phyloP scores from a whole-genome alignment of 2,888 invertebrate species.

The Harpalus rufipes region DNA sequence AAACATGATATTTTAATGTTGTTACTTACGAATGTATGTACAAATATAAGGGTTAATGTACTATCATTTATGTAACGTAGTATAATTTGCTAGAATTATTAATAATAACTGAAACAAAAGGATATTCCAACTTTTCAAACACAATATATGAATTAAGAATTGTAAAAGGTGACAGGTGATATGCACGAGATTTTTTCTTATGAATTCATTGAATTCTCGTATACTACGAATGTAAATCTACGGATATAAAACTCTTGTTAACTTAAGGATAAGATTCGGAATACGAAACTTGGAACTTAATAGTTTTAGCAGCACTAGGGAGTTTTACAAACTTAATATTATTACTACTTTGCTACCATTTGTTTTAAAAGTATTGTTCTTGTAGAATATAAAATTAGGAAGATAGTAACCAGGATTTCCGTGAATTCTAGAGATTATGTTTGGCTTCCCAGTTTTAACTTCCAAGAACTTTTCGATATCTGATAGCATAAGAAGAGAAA shows the following conservation, averaged over 20 bases:
- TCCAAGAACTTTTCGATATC: neutral
- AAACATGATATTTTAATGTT: no score
- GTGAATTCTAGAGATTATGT: neutral
- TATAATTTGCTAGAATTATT: no score
- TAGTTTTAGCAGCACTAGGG: conserved; percentile 30
- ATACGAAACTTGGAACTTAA: conserved; percentile 35
- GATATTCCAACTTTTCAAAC: no score
- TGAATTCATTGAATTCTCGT: neutral
- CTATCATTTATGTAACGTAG: no score
- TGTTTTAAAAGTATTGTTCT: conserved; percentile 42
- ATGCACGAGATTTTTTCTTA: neutral
- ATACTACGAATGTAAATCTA: conserved; percentile 12
- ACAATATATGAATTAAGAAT: neutral
- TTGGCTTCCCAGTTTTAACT: conserved; percentile 19
- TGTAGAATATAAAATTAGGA: conserved; percentile 37
- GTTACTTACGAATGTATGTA: no score
- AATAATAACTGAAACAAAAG: no score
- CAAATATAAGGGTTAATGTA: no score
- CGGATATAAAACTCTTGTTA: conserved; percentile 12
- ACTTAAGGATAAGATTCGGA: conserved; percentile 16
- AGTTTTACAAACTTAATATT: conserved; percentile 31
- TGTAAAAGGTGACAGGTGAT: neutral
- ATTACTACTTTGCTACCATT: conserved; percentile 45
- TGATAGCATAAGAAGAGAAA: neutral
- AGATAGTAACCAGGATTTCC: conserved; percentile 13